Evolutionary conservation across 2,113 vertebrate genomes (phyloP), one percentile per base, ranked within the genome.

Genomic region (Brachyistius frenatus): DNA sequence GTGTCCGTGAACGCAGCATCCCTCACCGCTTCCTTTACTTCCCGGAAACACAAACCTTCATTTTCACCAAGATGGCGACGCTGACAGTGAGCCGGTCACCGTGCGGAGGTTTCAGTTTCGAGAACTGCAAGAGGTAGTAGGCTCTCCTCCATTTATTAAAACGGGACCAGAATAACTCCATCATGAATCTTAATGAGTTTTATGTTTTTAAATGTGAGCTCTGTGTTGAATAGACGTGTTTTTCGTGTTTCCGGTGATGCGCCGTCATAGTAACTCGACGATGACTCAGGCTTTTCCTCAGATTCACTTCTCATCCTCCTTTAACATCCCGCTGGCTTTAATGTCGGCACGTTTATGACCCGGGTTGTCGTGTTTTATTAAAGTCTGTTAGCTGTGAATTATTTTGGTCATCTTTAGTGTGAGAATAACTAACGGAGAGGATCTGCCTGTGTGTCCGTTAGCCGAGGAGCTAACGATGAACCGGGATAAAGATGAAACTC

Each of bases 51-150:
- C 52, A 57, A 49, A 7, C 0, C 15, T n/a, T 47, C 49, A 73
- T 23, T 37, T 39, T 60, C 62, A 57, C 16, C n/a, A 89, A 92
- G 74, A 97, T 97, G 97, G 96, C 97, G 92, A 91, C 96, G 0
- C 78, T 96, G 15, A 93, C 95, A 0, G 92, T 96, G 32, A 89
- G 61, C 6, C 62, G 85, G 68, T 63, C 89, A 0, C 92, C 90
- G 0, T 10, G 76, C 31, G 94, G 95, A 2, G 97, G 97, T 58
- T 98, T 99, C 92, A 94, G 94, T 90, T 99, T 99, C 93, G 96
- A 96, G 55, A 97, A 98, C 66, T 97, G 96, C 15, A 95, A 95
- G 79, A 96, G 97, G 97, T 98, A 23, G 23, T 23, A 82, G 87
- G 85, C 0, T 3, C 10, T 14, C 5, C 16, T 23, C 0, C 32